Evolutionary conservation across 2,888 invertebrate species (phyloP).

Genomic region (Erebia epiphron): DNA sequence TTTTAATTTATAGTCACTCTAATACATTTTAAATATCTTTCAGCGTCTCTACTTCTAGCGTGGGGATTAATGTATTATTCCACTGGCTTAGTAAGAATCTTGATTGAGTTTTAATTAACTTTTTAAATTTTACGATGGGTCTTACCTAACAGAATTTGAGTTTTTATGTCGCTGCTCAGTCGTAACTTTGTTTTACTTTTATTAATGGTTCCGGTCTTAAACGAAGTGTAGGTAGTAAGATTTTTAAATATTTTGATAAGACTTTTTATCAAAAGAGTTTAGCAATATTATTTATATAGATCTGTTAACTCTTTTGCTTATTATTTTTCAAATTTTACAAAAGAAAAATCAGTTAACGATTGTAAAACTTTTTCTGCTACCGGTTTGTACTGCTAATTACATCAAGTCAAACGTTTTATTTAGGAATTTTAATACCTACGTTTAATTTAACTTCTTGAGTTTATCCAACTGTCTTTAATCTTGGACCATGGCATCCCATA

Average conservation of each 20-base stretch:
- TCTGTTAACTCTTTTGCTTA: no score
- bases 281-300: no score
- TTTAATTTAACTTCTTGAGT: no score
- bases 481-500: no score
- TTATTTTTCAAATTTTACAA: no score
- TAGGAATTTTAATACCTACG: no score
- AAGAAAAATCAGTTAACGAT: no score
- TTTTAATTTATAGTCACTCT: constrained; percentile 11
- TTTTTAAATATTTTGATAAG: constrained; percentile 13
- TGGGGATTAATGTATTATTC: constrained; percentile 41
- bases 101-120: constrained; percentile 54
- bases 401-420: no score
- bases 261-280: neutral
- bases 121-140: constrained; percentile 40
- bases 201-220: constrained; percentile 21
- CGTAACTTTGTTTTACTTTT: constrained; percentile 36
- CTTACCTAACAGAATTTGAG: constrained; percentile 37
- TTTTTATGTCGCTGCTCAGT: constrained; percentile 36
- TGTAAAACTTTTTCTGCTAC: no score
- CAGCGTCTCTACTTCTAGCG: constrained; percentile 33
- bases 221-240: neutral
- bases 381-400: no score
- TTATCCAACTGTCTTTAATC: no score
- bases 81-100: constrained; percentile 47
- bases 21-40: constrained; percentile 32